phyloP scores from a whole-genome alignment of 2,113 vertebrate species.

The Garra rufa region DNA sequence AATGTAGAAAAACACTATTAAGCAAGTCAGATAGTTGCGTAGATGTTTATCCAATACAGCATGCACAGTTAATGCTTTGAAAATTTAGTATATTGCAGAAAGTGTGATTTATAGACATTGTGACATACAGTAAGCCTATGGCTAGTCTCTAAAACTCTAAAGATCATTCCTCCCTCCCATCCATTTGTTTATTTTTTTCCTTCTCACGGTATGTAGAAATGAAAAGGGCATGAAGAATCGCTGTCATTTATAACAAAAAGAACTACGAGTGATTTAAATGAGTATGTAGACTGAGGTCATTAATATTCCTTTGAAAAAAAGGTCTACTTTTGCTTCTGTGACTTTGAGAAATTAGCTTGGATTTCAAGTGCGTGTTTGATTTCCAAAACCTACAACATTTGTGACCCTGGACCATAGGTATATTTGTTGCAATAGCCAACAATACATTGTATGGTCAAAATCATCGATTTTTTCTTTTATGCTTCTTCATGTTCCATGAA shows the following conservation, averaged over 20 bases:
- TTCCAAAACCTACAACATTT: not conserved
- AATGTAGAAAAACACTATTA: not conserved
- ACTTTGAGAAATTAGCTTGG: not conserved
- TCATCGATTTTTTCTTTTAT: too few relatives aligned
- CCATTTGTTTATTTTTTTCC: too few relatives aligned
- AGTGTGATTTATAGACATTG: not conserved
- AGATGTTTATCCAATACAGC: not conserved
- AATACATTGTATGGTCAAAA: too few relatives aligned
- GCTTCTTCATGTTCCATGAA: too few relatives aligned
- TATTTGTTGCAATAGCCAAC: too few relatives aligned
- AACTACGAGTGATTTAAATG: too few relatives aligned
- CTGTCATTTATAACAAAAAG: not conserved
- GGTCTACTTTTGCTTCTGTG: not conserved
- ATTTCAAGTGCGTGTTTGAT: not conserved
- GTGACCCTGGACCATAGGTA: too few relatives aligned
- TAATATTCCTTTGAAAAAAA: not conserved
- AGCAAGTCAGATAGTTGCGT: not conserved
- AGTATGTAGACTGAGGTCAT: not conserved
- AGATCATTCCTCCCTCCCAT: not conserved
- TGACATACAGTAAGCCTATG: not conserved
- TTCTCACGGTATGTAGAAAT: not conserved
- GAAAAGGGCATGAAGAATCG: not conserved
- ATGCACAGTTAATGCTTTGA: not conserved
- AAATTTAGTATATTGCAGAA: not conserved
- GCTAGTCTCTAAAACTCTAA: not conserved